A percentile compares a stretch with the other conserved stretches of the same genome.
phyloP scores from a whole-genome alignment of 2,797 vertebrate genomes.

The Bryconaethiops microstoma region DNA sequence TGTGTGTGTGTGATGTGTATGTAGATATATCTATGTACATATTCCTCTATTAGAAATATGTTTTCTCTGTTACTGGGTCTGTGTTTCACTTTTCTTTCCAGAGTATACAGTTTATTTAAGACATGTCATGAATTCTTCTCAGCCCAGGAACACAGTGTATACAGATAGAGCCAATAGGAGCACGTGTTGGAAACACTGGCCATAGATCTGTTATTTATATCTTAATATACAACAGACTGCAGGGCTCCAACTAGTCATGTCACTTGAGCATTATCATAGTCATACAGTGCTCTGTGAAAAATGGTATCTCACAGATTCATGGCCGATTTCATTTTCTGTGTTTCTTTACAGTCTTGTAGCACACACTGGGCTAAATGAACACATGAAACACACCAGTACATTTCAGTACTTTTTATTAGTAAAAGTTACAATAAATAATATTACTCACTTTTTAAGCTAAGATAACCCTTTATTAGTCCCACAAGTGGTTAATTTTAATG shows the following conservation, averaged over 20 bases:
- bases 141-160: conserved; percentile 26
- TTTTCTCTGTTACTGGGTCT: background rate
- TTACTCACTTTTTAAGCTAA: no score
- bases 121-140: background rate
- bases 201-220: conserved; percentile 54
- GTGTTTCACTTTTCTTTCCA: background rate
- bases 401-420: no score
- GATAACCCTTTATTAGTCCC: no score
- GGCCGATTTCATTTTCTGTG: no score
- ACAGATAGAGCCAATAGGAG: background rate
- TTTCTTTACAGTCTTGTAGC: no score
- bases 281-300: background rate
- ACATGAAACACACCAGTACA: no score
- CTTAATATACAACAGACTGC: conserved; percentile 1
- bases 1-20: no score
- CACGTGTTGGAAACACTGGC: conserved; percentile 23
- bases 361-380: no score
- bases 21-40: no score
- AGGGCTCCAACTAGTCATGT: background rate
- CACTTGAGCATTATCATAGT: background rate
- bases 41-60: background rate
- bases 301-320: no score
- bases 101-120: conserved; percentile 11
- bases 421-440: no score
- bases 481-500: no score